Base-by-base conservation (phyloP, 2,888 invertebrate genomes). In the Antitype chi region DNA sequence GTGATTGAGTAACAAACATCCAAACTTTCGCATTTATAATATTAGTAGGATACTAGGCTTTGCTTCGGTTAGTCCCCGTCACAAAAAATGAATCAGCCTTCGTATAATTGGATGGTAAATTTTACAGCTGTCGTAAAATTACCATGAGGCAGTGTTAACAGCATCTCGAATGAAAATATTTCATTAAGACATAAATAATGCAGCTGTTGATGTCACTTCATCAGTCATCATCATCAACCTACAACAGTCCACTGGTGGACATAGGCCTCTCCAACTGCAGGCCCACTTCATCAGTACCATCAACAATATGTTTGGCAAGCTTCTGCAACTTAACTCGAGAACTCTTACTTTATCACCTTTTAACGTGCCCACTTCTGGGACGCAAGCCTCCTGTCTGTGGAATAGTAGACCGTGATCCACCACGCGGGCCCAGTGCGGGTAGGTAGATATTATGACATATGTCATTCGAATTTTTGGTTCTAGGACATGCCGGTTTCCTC, bases 61-160 rank as follows among this genome's bases (percentile, higher is more conserved):
- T 52, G 53, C 63, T 68, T 55, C 20, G 28, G 47, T 91, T 89
- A 91, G 91, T 90, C 88, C 81, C 83, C 88, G 90, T 87, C 91
- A 90, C 94, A 92, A 94, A 94, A 93, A 92, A 92, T 90, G 92
- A 93, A 94, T 92, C 91, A 92, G 92, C 86, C 88, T 84, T 85
- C 88, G 89, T 91, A 92, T 94, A 94, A 94, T 94, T 94, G 93
- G 92, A 92, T 90, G 92, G 91, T 91, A 92, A 93, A 93, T 92
- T 95, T 95, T 93, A 94, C 90, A 79, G 87, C 91, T 73, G 81
- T 89, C 93, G 88, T 94, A 91, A 94, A 94, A 94, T 95, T 94
- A 94, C 91, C 91, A 93, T 92, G 91, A 91, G 92, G 90, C 91
- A 89, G 87, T 90, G 92, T 91, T 74, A 92, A 93, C 93, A 89